phyloP scores from a whole-genome alignment of 2,113 vertebrate species.

The Pionites leucogaster region DNA sequence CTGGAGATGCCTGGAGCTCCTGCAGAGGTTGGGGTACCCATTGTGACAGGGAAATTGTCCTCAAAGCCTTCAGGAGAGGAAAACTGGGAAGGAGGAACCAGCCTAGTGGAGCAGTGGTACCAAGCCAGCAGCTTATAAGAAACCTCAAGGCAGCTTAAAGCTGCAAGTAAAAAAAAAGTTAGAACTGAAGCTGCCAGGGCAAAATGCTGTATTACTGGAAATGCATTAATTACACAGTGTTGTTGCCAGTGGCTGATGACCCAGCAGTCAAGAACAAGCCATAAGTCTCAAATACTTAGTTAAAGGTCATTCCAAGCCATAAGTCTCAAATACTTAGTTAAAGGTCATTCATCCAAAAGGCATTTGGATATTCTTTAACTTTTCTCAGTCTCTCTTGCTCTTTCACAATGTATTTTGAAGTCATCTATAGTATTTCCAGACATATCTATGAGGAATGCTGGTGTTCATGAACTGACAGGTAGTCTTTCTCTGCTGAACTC shows the following conservation, averaged over 20 bases:
- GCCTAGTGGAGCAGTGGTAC: neutral
- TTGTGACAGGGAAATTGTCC: neutral
- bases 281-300: neutral
- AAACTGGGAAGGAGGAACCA: neutral
- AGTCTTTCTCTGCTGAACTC: neutral
- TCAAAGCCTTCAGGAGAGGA: neutral
- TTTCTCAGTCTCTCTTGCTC: neutral
- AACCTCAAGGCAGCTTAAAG: neutral
- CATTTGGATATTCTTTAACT: slow-evolving; percentile 9
- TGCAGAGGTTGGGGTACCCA: neutral
- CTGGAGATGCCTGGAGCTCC: neutral
- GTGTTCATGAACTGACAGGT: neutral
- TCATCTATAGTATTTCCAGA: neutral
- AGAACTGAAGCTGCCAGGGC: neutral
- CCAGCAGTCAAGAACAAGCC: neutral
- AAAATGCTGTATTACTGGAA: neutral
- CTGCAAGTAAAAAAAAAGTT: neutral
- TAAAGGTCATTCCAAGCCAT: neutral
- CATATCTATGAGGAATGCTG: neutral
- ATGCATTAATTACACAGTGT: neutral
- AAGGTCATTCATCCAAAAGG: neutral
- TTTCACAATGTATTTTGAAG: neutral
- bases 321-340: neutral
- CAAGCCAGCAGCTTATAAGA: neutral
- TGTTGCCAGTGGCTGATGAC: neutral